phyloP scores from a whole-genome alignment of 2,113 vertebrate species.

The Gila orcuttii region DNA sequence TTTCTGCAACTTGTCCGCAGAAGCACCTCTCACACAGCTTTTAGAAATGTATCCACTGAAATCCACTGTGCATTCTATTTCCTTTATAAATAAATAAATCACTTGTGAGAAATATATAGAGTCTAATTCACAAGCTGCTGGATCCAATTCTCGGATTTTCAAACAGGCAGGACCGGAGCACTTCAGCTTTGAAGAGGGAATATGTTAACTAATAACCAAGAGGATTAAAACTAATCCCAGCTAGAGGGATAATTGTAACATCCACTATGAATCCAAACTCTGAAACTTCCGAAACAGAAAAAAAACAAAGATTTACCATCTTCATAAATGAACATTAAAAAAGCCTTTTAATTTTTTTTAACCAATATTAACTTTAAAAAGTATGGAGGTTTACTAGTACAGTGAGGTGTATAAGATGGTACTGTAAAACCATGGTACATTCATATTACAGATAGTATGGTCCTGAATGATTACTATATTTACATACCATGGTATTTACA shows the following conservation, averaged over 20 bases:
- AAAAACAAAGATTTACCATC: constrained; percentile 50
- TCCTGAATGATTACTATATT: background rate
- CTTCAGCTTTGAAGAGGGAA: constrained; percentile 59
- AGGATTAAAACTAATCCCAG: constrained; percentile 72
- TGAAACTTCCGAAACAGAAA: constrained; percentile 55
- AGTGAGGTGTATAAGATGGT: background rate
- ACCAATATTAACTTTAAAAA: no score
- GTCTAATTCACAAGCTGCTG: constrained; percentile 5
- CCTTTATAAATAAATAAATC: constrained; percentile 2
- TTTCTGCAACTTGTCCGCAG: background rate
- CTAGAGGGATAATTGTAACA: constrained; percentile 72
- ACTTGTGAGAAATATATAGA: constrained; percentile 9
- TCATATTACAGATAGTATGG: background rate
- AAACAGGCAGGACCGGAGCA: constrained; percentile 43
- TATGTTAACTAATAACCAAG: constrained; percentile 67
- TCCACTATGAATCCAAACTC: constrained; percentile 61
- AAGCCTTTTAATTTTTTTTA: no score
- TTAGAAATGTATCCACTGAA: background rate
- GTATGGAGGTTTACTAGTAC: background rate
- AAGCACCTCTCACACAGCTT: background rate
- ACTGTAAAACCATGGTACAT: background rate
- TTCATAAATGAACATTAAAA: background rate
- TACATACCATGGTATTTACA: background rate
- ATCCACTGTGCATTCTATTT: background rate
- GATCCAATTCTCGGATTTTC: constrained; percentile 33